These are phyloP conservation scores for Branchinecta lindahli DNA, from an alignment of 1,140 invertebrate species.

Conservation along the genomic window DNA sequence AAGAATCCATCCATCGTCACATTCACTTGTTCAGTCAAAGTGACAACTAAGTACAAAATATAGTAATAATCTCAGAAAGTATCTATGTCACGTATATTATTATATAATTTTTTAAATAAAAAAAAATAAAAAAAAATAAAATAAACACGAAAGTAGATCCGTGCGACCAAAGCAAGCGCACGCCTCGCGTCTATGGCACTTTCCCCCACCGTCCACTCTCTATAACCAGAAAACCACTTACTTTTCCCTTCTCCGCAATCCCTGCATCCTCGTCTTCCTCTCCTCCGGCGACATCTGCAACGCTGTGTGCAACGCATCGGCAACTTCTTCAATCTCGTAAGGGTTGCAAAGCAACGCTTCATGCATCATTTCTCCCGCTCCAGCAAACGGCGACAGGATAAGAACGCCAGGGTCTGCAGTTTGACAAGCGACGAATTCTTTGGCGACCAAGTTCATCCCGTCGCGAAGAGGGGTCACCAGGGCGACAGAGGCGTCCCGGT, in stretches of 20 bases:
- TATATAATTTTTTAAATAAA: no score
- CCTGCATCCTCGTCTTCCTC: slow-evolving; percentile 66
- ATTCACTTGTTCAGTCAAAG: no score
- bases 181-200: no score
- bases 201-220: no score
- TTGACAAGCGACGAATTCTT: slow-evolving; percentile 83
- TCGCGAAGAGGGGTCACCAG: slow-evolving; percentile 71
- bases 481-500: slow-evolving; percentile 60
- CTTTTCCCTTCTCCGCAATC: slow-evolving; percentile 54
- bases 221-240: not conserved
- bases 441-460: slow-evolving; percentile 85
- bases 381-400: slow-evolving; percentile 76
- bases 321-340: slow-evolving; percentile 70
- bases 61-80: no score
- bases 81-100: no score
- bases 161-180: no score
- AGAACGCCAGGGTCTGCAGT: slow-evolving; percentile 65
- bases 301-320: slow-evolving; percentile 68
- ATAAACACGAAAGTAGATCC: no score
- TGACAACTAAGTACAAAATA: no score
- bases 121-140: no score
- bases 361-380: slow-evolving; percentile 79
- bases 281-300: slow-evolving; percentile 81
- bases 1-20: no score
- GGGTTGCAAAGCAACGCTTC: slow-evolving; percentile 77